These are phyloP conservation scores for Ctenicera cuprea DNA, from an alignment of 2,888 invertebrate species.

Conservation along the genomic window DNA sequence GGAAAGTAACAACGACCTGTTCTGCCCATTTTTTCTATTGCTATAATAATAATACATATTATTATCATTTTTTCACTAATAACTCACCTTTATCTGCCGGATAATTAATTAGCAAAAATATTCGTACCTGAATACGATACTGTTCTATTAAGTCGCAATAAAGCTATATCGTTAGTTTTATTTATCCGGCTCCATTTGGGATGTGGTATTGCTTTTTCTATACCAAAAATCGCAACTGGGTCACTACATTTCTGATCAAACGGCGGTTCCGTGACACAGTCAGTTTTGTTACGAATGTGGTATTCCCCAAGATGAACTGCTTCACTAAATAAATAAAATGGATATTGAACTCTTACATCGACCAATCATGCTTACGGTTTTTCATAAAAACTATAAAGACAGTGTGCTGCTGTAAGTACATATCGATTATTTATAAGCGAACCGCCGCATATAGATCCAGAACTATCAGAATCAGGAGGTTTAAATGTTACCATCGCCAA, in stretches of 20 bases:
- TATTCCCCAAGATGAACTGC: conserved; percentile 9
- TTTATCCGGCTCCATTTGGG: not conserved
- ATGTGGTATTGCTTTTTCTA: conserved; percentile 6
- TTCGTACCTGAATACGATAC: conserved; percentile 16
- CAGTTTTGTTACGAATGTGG: not conserved
- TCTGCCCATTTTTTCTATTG: too few species aligned
- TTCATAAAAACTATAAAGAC: not conserved
- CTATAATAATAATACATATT: too few species aligned
- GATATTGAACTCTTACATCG: not conserved
- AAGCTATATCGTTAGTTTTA: not conserved
- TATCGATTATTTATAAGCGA: not conserved
- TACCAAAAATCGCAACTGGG: not conserved
- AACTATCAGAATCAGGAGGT: not conserved
- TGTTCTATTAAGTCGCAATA: not conserved
- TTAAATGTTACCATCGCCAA: not conserved
- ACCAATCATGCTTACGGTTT: not conserved
- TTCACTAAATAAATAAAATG: not conserved
- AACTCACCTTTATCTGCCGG: too few species aligned
- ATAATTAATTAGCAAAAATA: too few species aligned
- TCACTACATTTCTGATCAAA: conserved; percentile 2
- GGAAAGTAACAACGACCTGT: too few species aligned
- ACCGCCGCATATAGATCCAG: not conserved
- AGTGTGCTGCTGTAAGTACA: conserved; percentile 7
- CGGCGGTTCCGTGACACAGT: not conserved
- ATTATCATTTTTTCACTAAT: too few species aligned